These are phyloP conservation scores for Poeciliopsis prolifica DNA, from an alignment of 2,113 vertebrate species.

Conservation along the genomic window DNA sequence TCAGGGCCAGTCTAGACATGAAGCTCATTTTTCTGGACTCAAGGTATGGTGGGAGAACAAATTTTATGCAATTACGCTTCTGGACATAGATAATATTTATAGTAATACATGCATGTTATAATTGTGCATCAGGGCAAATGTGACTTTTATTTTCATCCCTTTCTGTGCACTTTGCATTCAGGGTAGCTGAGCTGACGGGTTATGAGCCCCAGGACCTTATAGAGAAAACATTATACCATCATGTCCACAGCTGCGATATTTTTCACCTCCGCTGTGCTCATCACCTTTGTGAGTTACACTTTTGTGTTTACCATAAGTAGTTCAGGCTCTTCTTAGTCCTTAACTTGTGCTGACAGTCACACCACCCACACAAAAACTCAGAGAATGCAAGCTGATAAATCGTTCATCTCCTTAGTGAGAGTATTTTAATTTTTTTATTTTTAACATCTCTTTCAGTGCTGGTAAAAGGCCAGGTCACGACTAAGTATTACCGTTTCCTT, in stretches of 20 bases:
- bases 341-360: conserved; percentile 29
- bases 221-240: conserved; percentile 98
- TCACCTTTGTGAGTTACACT: conserved; percentile 89
- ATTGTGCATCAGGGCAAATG: neutral
- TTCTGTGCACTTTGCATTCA: conserved; percentile 60
- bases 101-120: neutral
- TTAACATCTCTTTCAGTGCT: conserved; percentile 82
- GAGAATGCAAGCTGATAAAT: conserved; percentile 20
- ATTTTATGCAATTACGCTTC: neutral
- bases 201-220: conserved; percentile 99
- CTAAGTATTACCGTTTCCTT: conserved; percentile 97
- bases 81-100: neutral
- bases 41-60: conserved; percentile 76
- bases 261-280: conserved; percentile 98
- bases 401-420: conserved; percentile 33
- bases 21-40: conserved; percentile 98
- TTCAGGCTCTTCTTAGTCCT: conserved; percentile 21
- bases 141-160: neutral
- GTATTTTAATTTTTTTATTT: conserved; percentile 14
- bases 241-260: conserved; percentile 97
- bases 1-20: conserved; percentile 97
- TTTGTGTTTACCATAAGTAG: conserved; percentile 23
- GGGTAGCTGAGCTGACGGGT: conserved; percentile 96
- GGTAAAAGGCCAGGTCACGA: conserved; percentile 98
- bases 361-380: neutral